Evolutionary conservation across 2,797 vertebrate genomes (phyloP), one percentile per base, ranked within the genome.

Genomic region (Dendrocincla fuliginosa): DNA sequence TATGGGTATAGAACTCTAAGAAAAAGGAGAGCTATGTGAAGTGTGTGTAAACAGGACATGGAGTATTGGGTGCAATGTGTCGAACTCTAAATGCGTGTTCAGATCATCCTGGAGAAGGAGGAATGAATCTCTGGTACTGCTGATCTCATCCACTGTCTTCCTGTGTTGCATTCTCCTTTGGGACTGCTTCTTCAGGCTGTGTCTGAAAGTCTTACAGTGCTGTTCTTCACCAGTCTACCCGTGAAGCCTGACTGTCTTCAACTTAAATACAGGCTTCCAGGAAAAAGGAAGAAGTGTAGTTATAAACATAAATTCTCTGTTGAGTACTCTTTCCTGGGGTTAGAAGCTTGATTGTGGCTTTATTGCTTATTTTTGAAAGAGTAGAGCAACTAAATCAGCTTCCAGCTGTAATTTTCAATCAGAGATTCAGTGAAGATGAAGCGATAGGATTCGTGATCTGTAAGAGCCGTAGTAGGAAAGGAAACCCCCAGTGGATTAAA

Each of bases 41-140:
- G 28, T 37, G 28, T 44, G 46, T 4, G 1, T n/a, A 13, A 50
- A 13, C 22, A 44, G n/a, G 33, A 33, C 0, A 3, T 52, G 35
- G 59, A 73, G 16, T 70, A 33, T 64, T 57, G 61, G 39, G 57
- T 49, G 55, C n/a, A 24, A 2, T 4, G 22, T 65, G 11, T 70
- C 20, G 77, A 92, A 46, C 11, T 35, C 9, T 44, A 71, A 85
- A 33, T 71, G 27, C 17, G 4, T 57, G 28, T 69, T 92, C 22
- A 47, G 50, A 11, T 87, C 46, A 35, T 79, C 14, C 42, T 35
- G 64, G 64, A 24, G 44, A 80, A 71, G 44, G 50, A 42, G 30
- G 60, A 52, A 27, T 52, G 63, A 46, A 33, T 46, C 28, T 12
- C 4, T 11, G 42, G 27, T 37, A 30, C 9, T 59, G 5, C 84